Base-by-base conservation (phyloP, 2,888 invertebrate genomes). In the Cataglyphis albicans region DNA sequence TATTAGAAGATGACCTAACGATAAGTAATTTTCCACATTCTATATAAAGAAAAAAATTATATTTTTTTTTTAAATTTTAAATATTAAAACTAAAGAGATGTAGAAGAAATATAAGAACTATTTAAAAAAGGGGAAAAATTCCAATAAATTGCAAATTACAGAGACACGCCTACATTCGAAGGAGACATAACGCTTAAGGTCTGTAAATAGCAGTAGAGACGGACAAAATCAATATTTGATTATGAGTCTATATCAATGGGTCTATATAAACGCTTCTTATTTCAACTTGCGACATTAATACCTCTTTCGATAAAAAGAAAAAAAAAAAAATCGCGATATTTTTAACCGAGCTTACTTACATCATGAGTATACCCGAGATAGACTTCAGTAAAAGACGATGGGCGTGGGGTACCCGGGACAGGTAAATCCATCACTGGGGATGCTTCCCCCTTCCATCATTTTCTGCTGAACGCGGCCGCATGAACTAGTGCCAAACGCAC, bases 401-500 rank as follows among this genome's bases (percentile, higher is more conserved):
- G 7, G 48, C 7, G 76, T 67, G 44, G 78, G 78, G 78, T 44
- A 18, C 41, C 35, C 2, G 12, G 15, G 10, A 12, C 1, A 25
- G 2, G 59, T 70, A 12, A 57, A 70, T 80, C 70, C 78, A 44
- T 18, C 32, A 80, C 78, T 80, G 78, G 12, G 44, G 18, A 41
- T 25, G 21, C 32, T 41, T 48, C 83, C 48, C 73, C 52, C 81
- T 65, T 67, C 73, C 44, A 72, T 73, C 72, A 29, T 52, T 72
- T 35, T 67, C 52, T 57, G 21, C 7, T 18, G 38, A 48, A 78
- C 78, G 44, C 70, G 18, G 32, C 44, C 59, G 59, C 59, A 12
- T 78, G 59, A 78, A 59, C 78, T 55, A 65, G 65, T 76, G 65
- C 75, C 78, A 78, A 78, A 25, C 35, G 59, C 44, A 57, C 41